phyloP scores from a whole-genome alignment of 2,888 invertebrate genomes.

The Microctonus hyperodae region DNA sequence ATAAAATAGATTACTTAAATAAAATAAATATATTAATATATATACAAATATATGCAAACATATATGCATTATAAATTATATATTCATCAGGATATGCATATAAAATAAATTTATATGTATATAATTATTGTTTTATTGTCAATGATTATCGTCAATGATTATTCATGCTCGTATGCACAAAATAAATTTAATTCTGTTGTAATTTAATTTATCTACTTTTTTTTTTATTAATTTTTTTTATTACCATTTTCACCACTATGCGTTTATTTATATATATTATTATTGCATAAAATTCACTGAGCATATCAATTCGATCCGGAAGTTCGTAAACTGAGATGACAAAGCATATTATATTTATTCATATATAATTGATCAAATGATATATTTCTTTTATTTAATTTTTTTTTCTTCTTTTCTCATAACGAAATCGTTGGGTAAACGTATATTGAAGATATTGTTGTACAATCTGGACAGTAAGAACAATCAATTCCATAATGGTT shows the following conservation, averaged over 20 bases:
- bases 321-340: not conserved
- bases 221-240: not conserved
- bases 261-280: not conserved
- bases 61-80: too few species aligned
- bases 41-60: too few species aligned
- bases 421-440: not conserved
- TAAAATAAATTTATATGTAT: too few species aligned
- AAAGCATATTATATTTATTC: not conserved
- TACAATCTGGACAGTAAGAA: not conserved
- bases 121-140: not conserved
- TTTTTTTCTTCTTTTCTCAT: not conserved
- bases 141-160: not conserved
- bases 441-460: too few species aligned
- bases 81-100: not conserved
- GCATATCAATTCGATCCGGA: not conserved
- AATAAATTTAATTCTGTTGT: not conserved
- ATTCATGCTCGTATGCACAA: not conserved
- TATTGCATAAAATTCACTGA: not conserved
- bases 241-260: not conserved
- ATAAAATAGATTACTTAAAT: not conserved
- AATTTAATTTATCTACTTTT: not conserved
- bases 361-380: not conserved
- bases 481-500: conserved; percentile 15
- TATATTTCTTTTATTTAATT: not conserved
- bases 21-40: not conserved